phyloP scores from a whole-genome alignment of 2,888 invertebrate genomes.

The Mylabris sibirica region DNA sequence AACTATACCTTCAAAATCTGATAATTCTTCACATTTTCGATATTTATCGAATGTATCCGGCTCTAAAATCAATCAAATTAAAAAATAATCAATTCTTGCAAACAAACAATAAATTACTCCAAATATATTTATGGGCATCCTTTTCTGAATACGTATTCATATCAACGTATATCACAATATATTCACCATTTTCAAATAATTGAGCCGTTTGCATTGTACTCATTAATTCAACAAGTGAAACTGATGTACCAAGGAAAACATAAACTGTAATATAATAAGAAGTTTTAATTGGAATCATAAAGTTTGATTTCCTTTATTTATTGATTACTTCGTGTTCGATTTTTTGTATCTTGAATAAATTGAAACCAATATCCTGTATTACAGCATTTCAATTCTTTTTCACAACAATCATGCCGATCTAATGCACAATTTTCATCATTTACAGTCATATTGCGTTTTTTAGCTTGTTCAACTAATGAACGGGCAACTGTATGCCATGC shows the following conservation, averaged over 20 bases:
- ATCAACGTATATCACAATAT: constrained; percentile 94
- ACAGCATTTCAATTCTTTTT: constrained; percentile 77
- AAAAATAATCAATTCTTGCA: not conserved
- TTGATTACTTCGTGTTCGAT: constrained; percentile 79
- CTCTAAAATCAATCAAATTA: constrained; percentile 54
- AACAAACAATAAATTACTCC: constrained; percentile 67
- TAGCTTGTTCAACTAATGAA: constrained; percentile 79
- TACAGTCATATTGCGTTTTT: constrained; percentile 80
- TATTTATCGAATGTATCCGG: constrained; percentile 67
- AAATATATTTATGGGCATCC: constrained; percentile 78
- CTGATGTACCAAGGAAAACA: constrained; percentile 88
- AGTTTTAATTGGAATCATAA: not conserved
- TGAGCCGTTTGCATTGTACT: constrained; percentile 88
- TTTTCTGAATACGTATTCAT: constrained; percentile 83
- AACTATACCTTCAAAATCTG: constrained; percentile 65
- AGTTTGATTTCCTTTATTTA: not conserved
- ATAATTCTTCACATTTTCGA: constrained; percentile 69
- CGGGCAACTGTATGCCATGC: constrained; percentile 83
- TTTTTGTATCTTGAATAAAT: constrained; percentile 84
- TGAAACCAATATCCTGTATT: constrained; percentile 83
- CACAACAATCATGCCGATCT: constrained; percentile 80
- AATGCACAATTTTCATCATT: constrained; percentile 78
- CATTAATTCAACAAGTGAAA: constrained; percentile 89
- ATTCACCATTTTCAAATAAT: constrained; percentile 89
- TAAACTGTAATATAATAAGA: constrained; percentile 76